Percentiles rank a stretch among this genome's conserved stretches.
Evolutionary conservation across 2,888 invertebrate genomes (phyloP).

Genomic region (Standfussiana lucernea): DNA sequence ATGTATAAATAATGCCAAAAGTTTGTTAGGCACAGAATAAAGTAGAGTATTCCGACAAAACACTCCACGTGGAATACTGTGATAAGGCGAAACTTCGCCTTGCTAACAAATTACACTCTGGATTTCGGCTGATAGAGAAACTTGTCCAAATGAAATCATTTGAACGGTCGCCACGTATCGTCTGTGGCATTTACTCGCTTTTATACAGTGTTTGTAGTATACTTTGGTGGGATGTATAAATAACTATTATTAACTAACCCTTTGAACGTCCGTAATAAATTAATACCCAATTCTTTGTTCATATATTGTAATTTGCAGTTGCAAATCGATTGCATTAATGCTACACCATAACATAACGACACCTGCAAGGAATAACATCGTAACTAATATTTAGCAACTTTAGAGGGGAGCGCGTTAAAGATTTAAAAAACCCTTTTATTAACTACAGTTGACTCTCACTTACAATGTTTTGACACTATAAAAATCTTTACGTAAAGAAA

Average conservation of each 20-base stretch:
- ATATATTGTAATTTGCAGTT: not conserved
- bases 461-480: no score
- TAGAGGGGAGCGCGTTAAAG: no score
- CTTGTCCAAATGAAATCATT: slow-evolving; percentile 88
- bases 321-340: not conserved
- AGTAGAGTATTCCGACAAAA: slow-evolving; percentile 86
- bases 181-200: slow-evolving; percentile 42
- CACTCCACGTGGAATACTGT: slow-evolving; percentile 89
- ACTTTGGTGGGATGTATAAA: not conserved
- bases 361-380: no score
- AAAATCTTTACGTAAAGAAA: no score
- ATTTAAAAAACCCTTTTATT: no score
- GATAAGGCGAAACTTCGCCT: slow-evolving; percentile 88
- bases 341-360: not conserved
- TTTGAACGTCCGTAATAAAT: not conserved
- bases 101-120: slow-evolving; percentile 88
- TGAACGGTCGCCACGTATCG: slow-evolving; percentile 71
- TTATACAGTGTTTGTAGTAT: slow-evolving; percentile 49
- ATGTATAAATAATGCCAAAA: slow-evolving; percentile 65
- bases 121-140: slow-evolving; percentile 88
- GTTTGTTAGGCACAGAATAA: slow-evolving; percentile 76
- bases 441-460: no score
- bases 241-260: not conserved
- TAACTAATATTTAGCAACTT: no score
- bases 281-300: not conserved